Evolutionary conservation across 2,888 invertebrate genomes (phyloP), one percentile per base, ranked within the genome.

Genomic region (Merodon equestris): DNA sequence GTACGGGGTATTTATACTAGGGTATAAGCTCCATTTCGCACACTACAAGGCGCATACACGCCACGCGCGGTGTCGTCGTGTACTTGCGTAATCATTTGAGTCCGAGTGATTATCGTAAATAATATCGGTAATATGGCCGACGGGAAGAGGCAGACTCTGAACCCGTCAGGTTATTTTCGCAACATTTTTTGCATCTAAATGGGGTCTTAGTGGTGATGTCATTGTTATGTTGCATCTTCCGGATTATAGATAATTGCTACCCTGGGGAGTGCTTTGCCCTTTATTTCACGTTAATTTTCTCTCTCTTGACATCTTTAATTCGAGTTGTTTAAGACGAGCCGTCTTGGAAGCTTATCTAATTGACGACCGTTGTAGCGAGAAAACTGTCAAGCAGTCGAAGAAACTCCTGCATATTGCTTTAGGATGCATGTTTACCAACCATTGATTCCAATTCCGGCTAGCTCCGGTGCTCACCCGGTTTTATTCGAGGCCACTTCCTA

Each of bases 41-140:
- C n/a, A n/a, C 10, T 40, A n/a, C 12, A 3, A 40, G 40, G 10
- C 42, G 53, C 57, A 44, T 60, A 61, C 40, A 64, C 38, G 48
- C 27, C 53, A 38, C 47, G 47, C 63, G 19, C 48, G n/a, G 12
- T n/a, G 9, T n/a, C 38, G 47, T n/a, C 61, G 17, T 53, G 68
- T 47, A 68, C 68, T 74, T 73, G 51, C 68, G 74, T 70, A 79
- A 79, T 74, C 73, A 70, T 79, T 79, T 64, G 63, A 74, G 79
- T 74, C 74, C 79, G 73, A 79, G 68, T 74, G 79, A 79, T 79
- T 79, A 79, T 74, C 79, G 74, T 79, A 79, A 79, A 79, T 70
- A 74, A 73, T 79, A 68, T 79, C 74, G 79, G 68, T 79, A 68
- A 58, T 74, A 79, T 64, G 68, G 64, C 54, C 38, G 38, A 36